These are phyloP conservation scores for Plumapathes pennacea DNA, from an alignment of 92 coral and sea anemone genomes.

Conservation along the genomic window DNA sequence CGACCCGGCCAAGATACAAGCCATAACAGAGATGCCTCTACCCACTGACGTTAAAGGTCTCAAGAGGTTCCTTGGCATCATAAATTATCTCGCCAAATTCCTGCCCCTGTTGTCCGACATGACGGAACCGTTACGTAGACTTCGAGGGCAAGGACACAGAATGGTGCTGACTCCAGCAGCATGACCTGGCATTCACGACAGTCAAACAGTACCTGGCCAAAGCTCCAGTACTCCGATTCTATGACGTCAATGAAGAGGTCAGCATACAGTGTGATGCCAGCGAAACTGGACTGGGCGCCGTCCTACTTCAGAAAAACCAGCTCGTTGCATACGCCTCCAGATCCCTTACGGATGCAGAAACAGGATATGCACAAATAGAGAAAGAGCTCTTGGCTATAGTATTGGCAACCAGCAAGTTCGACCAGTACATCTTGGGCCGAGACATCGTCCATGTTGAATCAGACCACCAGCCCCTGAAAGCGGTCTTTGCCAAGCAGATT, in stretches of 20 bases:
- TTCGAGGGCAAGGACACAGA: constrained; percentile 42
- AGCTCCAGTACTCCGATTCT: constrained; percentile 13
- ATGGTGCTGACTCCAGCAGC: constrained; percentile 36
- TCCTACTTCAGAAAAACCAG: constrained; percentile 29
- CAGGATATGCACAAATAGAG: constrained; percentile 9
- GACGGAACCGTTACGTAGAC: constrained; percentile 14
- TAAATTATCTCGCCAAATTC: constrained; percentile 22
- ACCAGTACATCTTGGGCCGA: constrained; percentile 33
- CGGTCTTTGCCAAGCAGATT: constrained; percentile 19
- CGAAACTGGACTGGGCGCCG: constrained; percentile 32
- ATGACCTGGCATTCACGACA: constrained; percentile 12
- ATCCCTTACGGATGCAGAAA: constrained; percentile 24
- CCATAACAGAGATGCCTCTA: constrained; percentile 43
- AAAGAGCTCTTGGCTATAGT: constrained; percentile 39
- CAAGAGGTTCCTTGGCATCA: constrained; percentile 17
- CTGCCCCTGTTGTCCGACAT: constrained; percentile 11
- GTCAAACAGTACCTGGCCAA: constrained; percentile 20
- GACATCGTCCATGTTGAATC: constrained; percentile 12
- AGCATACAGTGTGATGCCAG: constrained; percentile 29
- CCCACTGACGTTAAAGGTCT: constrained; percentile 19
- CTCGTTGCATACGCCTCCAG: constrained; percentile 27
- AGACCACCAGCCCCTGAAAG: constrained; percentile 32
- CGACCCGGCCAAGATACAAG: constrained; percentile 55
- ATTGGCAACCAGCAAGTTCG: constrained; percentile 21
- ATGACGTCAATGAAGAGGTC: constrained; percentile 17